phyloP scores from a whole-genome alignment of 2,113 vertebrate species.

The Alectura lathami region DNA sequence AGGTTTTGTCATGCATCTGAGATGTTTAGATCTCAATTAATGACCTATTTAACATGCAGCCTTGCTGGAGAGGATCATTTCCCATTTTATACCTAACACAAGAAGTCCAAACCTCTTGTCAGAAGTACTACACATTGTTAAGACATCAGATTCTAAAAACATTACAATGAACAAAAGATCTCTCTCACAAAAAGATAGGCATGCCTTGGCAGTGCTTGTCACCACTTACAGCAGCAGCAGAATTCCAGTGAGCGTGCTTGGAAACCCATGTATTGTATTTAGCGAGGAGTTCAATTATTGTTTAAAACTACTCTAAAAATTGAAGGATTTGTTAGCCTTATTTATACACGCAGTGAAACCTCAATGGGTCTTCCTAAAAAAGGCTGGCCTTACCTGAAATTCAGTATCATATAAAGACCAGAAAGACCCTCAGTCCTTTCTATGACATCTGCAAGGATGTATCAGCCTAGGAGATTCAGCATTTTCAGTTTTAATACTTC shows the following conservation, averaged over 20 bases:
- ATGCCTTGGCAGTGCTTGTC: not conserved
- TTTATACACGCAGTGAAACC: accelerated
- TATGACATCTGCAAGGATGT: not conserved
- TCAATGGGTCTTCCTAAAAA: not conserved
- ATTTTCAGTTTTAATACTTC: not conserved
- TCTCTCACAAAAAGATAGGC: not conserved
- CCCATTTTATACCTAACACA: not conserved
- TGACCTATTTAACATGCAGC: not conserved
- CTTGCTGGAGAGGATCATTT: not conserved
- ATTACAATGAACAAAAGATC: not conserved
- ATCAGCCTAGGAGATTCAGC: not conserved
- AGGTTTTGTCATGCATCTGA: not conserved
- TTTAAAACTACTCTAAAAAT: not conserved
- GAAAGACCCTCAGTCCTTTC: not conserved
- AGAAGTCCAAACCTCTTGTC: not conserved
- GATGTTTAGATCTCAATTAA: not conserved
- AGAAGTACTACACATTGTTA: not conserved
- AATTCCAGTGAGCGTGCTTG: not conserved
- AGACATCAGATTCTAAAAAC: not conserved
- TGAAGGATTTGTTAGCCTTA: not conserved
- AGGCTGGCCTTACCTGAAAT: not conserved
- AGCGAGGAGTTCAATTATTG: not conserved
- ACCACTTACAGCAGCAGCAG: not conserved
- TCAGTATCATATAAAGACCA: not conserved
- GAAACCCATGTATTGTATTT: not conserved